phyloP scores from a whole-genome alignment of 2,113 vertebrate genomes.

The Opisthocomus hoazin region DNA sequence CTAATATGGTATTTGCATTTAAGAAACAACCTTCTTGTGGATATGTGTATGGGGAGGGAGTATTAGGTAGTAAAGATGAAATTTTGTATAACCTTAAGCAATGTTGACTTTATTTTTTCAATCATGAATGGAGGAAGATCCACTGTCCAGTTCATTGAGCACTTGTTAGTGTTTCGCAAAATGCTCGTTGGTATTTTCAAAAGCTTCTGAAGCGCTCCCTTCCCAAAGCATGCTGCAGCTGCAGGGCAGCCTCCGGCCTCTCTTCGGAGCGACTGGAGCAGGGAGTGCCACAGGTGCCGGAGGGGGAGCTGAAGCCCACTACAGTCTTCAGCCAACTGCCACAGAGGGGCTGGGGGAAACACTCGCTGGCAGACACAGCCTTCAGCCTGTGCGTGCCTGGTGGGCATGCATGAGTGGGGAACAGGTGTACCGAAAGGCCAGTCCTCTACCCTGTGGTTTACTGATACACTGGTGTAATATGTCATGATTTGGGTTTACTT shows the following conservation, averaged over 20 bases:
- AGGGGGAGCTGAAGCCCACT: neutral
- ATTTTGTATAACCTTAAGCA: neutral
- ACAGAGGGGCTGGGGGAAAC: neutral
- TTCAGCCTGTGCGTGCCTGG: neutral
- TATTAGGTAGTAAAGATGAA: neutral
- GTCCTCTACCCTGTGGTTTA: neutral
- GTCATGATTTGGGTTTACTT: neutral
- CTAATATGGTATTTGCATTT: neutral
- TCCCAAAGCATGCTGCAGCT: neutral
- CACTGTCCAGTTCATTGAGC: neutral
- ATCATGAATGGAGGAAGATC: neutral
- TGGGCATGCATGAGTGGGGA: neutral
- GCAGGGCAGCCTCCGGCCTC: neutral
- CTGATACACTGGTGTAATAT: neutral
- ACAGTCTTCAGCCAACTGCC: neutral
- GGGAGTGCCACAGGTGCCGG: fast-evolving
- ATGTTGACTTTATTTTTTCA: neutral
- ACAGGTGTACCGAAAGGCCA: neutral
- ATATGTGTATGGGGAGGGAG: neutral
- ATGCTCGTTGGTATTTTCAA: neutral
- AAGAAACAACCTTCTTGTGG: neutral
- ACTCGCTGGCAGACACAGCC: fast-evolving
- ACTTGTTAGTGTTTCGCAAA: neutral
- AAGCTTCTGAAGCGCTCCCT: neutral
- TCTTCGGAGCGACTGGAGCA: neutral